Evolutionary conservation across 2,113 vertebrate species (phyloP).

Genomic region (Puma concolor): DNA sequence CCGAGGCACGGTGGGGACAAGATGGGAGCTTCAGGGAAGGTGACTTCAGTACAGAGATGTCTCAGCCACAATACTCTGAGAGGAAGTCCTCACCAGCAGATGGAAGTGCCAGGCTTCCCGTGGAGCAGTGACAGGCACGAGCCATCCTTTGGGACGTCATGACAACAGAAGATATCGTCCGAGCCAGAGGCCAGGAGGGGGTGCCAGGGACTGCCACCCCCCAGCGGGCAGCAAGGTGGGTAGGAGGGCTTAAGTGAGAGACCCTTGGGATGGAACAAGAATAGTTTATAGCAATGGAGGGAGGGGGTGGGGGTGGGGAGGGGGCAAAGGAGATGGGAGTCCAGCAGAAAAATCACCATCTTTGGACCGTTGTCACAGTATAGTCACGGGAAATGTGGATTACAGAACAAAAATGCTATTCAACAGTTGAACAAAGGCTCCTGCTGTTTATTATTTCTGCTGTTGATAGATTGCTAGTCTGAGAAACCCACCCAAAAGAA

Average conservation of each 20-base stretch:
- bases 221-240: fast-evolving
- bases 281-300: too few species aligned
- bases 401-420: neutral
- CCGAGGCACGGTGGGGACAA: fast-evolving
- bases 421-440: neutral
- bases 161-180: fast-evolving
- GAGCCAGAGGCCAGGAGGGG: neutral
- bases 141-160: neutral
- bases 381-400: fast-evolving
- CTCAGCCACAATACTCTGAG: neutral
- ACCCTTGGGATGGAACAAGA: neutral
- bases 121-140: fast-evolving
- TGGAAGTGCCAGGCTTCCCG: fast-evolving
- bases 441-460: neutral
- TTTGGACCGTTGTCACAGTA: fast-evolving
- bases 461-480: neutral
- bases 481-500: neutral
- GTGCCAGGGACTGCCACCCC: neutral
- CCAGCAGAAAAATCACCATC: fast-evolving
- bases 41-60: neutral
- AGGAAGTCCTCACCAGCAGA: neutral
- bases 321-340: fast-evolving
- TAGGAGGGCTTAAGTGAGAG: neutral
- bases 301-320: fast-evolving
- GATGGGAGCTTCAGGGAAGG: neutral